Base-by-base conservation (phyloP, 2,113 vertebrate species). In the Paraplagusia blochii region DNA sequence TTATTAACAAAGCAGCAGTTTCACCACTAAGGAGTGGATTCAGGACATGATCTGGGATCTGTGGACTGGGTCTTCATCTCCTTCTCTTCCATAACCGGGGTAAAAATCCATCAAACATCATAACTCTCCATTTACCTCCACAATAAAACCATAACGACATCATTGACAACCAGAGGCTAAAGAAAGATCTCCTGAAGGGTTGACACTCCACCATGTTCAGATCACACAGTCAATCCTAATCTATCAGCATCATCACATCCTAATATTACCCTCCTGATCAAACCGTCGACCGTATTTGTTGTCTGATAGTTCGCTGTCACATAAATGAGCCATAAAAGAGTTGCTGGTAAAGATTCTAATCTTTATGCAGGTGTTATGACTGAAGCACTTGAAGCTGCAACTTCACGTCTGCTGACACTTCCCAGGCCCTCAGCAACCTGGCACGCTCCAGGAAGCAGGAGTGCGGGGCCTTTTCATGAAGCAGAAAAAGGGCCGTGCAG, bases 281-380 rank as follows among this genome's bases (percentile, higher is more conserved):
- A 62, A 51, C 69, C 61, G 74, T 79, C 83, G 73, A 63, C 72
- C 67, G 69, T 56, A 67, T 50, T 53, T 58, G 54, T 68, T 66
- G 64, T 63, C 35, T 67, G 69, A 15, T n/a, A 81, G 77, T 68
- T 74, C 84, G 82, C 84, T 84, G 83, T 80, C 79, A 84, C 72
- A 87, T 83, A 87, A 88, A 87, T 83, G 83, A 82, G 83, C 75
- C 79, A 75, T 88, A 86, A 85, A 85, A 80, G 64, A 79, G 68
- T 83, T 77, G 82, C 82, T 77, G 72, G 74, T 75, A 74, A 85
- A 90, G 88, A 90, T 90, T 71, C 68, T 47, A 85, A 88, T 90
- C 88, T 90, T 76, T 80, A 87, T 90, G 88, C 86, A 88, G 88
- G 81, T 90, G 84, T 88, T 88, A 81, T 84, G 86, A 81, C 87